Percentiles rank a stretch among this genome's conserved stretches.
These are phyloP conservation scores for Dromas ardeola DNA, from an alignment of 2,113 vertebrate genomes.

Conservation along the genomic window DNA sequence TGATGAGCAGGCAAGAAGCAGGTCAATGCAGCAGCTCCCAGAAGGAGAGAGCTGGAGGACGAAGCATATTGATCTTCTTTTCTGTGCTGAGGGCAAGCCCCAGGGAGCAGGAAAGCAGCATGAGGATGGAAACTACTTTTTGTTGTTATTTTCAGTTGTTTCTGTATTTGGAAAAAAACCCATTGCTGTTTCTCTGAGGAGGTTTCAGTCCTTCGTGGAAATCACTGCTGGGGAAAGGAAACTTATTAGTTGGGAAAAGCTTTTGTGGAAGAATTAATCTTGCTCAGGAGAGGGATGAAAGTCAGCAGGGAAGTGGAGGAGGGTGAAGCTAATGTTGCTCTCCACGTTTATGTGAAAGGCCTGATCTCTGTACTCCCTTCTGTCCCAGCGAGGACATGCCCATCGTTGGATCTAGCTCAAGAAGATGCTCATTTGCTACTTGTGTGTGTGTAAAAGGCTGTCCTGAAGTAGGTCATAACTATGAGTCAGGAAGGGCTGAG, in stretches of 20 bases:
- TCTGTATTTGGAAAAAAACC: not conserved
- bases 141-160: not conserved
- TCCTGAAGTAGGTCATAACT: conserved; percentile 30
- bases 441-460: not conserved
- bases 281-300: not conserved
- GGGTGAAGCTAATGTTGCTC: not conserved
- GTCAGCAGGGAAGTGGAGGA: not conserved
- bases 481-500: not conserved
- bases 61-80: not conserved
- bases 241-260: not conserved
- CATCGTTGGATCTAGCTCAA: not conserved
- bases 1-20: not conserved
- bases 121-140: not conserved
- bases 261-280: not conserved
- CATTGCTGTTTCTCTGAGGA: not conserved
- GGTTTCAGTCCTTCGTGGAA: not conserved
- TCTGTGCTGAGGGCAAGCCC: not conserved
- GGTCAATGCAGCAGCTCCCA: not conserved
- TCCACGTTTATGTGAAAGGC: not conserved
- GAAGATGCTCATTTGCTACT: not conserved
- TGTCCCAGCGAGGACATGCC: not conserved
- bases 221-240: not conserved
- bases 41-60: not conserved
- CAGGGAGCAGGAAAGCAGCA: not conserved
- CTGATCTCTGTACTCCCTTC: not conserved